Conservation (phyloP, 1,140 invertebrate genomes). For the Temnothorax curvispinosus region DNA sequence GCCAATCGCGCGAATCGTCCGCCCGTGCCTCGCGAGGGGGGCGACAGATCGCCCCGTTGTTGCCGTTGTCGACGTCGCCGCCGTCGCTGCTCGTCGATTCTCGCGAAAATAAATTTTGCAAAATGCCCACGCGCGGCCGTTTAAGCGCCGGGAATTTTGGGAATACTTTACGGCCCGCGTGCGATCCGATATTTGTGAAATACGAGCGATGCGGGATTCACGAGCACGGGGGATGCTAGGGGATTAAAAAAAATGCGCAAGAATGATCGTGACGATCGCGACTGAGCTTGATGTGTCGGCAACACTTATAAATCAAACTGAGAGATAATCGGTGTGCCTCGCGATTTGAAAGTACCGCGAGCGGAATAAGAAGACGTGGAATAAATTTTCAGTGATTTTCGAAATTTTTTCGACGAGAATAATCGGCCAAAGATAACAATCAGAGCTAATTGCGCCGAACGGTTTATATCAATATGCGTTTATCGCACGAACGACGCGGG, state of each 20-base stretch:
- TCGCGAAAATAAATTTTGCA: constrained; percentile 68
- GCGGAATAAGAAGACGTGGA: neutral
- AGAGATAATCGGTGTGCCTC: neutral
- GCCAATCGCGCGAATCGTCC: constrained; percentile 34
- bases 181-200: constrained; percentile 74
- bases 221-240: neutral
- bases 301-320: too few species aligned
- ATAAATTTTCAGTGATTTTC: neutral
- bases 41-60: neutral
- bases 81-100: neutral
- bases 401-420: neutral
- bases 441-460: constrained; percentile 47
- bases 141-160: constrained; percentile 64
- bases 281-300: constrained; percentile 37
- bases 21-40: constrained; percentile 19
- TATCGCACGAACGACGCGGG: constrained; percentile 31
- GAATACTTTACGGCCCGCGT: constrained; percentile 68
- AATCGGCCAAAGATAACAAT: constrained; percentile 39
- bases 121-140: constrained; percentile 44
- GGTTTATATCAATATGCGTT: constrained; percentile 66
- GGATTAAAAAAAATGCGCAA: constrained; percentile 48
- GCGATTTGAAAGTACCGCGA: constrained; percentile 5
- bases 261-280: constrained; percentile 20
- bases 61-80: neutral
- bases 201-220: constrained; percentile 64